Evolutionary conservation across 2,797 vertebrate genomes (phyloP).

Genomic region (Chelidonichthys spinosus): DNA sequence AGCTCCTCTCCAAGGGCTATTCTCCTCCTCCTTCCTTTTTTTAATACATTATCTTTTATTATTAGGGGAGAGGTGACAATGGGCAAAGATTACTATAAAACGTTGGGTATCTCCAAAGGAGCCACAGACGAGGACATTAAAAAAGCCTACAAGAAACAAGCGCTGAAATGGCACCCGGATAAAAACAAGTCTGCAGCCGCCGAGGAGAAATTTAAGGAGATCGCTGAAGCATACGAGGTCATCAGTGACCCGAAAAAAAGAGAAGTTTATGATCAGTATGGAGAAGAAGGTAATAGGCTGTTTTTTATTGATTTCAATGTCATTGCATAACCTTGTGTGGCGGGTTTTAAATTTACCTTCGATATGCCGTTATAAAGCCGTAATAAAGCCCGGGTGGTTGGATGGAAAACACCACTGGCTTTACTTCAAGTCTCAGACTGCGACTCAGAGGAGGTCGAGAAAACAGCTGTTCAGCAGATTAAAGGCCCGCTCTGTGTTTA

Average conservation of each 20-base stretch:
- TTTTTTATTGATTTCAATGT: not conserved
- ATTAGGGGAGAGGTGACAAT: constrained; percentile 69
- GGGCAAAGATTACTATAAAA: constrained; percentile 99
- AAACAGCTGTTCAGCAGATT: constrained; percentile 43
- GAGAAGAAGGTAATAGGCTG: constrained; percentile 97
- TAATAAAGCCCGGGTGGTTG: constrained; percentile 18
- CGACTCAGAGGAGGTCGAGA: constrained; percentile 24
- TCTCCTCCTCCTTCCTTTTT: not conserved
- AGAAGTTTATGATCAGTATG: constrained; percentile 98
- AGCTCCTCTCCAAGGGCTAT: constrained; percentile 4
- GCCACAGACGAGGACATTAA: constrained; percentile 97
- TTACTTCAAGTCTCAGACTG: constrained; percentile 47
- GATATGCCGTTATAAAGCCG: not conserved
- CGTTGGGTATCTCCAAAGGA: constrained; percentile 94
- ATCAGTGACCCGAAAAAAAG: constrained; percentile 98
- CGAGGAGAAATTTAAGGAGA: constrained; percentile 98
- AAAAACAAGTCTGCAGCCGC: constrained; percentile 98
- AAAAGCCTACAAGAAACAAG: constrained; percentile 98
- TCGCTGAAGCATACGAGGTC: constrained; percentile 98
- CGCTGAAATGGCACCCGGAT: constrained; percentile 98
- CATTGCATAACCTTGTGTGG: not conserved
- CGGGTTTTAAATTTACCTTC: not conserved
- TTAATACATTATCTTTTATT: not conserved
- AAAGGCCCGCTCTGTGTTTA: not conserved
- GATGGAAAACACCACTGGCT: constrained; percentile 46